Evolutionary conservation across 2,888 invertebrate genomes (phyloP), one percentile per base, ranked within the genome.

Genomic region (Leptopilina drosophilae): DNA sequence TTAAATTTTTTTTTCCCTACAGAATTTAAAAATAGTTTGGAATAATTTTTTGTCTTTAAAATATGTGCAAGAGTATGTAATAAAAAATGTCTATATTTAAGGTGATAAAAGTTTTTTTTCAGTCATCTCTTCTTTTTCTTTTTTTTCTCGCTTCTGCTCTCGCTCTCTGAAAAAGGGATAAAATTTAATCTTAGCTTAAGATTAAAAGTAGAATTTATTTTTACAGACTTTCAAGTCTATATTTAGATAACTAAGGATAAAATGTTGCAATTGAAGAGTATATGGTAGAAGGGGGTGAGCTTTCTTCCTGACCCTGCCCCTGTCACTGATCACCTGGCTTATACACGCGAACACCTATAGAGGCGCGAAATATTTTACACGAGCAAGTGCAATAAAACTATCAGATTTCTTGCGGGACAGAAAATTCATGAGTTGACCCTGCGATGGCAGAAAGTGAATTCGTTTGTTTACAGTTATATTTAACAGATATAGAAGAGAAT

Each of bases 341-440:
- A 69, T 53, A 69, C 67, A 73, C 56, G 56, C 73, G n/a, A 73
- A 14, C 73, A 73, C 56, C 26, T 33, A 33, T 33, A 33, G 40
- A 33, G 73, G 53, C n/a, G n/a, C 33, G 33, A 73, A n/a, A 56
- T 40, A 56, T 73, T 56, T 73, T 56, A n/a, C 69, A 69, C 8
- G 67, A 15, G 7, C 69, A 73, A 73, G 69, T 73, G 9, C 69
- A 73, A 73, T 73, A 73, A 33, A n/a, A 73, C 14, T 53, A 64
- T 40, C 64, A 64, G 64, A 40, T 64, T 33, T 26, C 64, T 11
- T 11, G 20, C 20, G 15, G 49, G 67, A 49, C 67, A 49, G 67
- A 14, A 49, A 49, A 67, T 67, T 49, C 12, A 49, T 9, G 49
- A 49, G 20, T 67, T 67, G 67, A 12, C 49, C 49, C 49, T 67